Evolutionary conservation across 1,140 invertebrate species (phyloP).

Genomic region (Musca vetustissima): DNA sequence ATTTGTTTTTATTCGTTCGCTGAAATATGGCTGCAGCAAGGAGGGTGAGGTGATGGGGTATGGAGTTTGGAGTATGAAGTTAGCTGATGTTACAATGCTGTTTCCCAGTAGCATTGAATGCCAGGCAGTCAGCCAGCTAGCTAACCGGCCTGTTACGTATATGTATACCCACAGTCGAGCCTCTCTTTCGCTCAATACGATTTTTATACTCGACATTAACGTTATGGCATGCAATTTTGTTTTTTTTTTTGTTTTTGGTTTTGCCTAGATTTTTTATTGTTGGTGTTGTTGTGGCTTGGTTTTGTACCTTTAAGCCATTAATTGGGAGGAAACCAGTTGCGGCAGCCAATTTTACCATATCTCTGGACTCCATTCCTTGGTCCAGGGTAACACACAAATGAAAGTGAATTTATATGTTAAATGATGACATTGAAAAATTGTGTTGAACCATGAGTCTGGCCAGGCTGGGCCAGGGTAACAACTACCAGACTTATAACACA

Average conservation of each 20-base stretch:
- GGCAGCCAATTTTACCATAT: not conserved
- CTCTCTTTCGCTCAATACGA: not conserved
- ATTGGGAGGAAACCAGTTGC: conserved; percentile 21
- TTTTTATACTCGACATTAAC: not conserved
- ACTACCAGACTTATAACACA: no score
- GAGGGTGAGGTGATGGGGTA: no score
- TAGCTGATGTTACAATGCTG: no score
- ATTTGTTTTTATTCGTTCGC: no score
- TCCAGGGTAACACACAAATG: conserved; percentile 2
- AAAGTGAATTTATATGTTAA: conserved; percentile 25
- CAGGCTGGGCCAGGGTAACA: no score
- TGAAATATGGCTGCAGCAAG: no score
- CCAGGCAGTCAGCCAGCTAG: no score
- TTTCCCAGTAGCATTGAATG: no score
- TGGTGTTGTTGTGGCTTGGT: not conserved
- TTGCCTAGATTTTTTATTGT: conserved; percentile 9
- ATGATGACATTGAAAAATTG: conserved; percentile 23
- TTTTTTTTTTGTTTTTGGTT: no score
- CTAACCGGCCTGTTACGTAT: not conserved
- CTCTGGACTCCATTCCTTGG: not conserved
- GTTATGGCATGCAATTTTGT: conserved; percentile 14
- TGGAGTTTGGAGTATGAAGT: no score
- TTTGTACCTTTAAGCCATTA: conserved; percentile 23
- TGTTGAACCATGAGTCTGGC: not conserved
- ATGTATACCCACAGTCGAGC: no score